These are phyloP conservation scores for Lamellibrachia luymesi DNA, from an alignment of 1,140 invertebrate species.

Conservation along the genomic window DNA sequence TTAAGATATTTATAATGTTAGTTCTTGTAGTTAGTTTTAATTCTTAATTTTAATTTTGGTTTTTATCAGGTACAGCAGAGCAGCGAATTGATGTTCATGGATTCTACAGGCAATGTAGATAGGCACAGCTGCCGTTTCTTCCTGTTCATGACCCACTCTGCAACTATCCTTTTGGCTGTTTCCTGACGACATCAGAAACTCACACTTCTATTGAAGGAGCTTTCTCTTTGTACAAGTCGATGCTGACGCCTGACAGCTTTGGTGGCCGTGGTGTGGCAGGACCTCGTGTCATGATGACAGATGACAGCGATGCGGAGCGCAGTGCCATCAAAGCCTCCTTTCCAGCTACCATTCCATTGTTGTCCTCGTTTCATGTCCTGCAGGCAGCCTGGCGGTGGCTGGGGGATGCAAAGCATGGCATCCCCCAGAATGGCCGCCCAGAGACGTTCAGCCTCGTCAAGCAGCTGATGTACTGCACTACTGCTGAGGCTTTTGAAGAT, in stretches of 20 bases:
- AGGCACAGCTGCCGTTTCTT: background rate
- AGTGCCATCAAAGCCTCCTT: background rate
- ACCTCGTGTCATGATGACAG: too few relatives aligned
- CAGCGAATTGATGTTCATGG: background rate
- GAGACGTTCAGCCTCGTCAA: background rate
- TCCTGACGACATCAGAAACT: background rate
- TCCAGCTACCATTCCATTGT: background rate
- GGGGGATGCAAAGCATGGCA: background rate
- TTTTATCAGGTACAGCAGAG: background rate
- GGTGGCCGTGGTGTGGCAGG: slow-evolving; percentile 3
- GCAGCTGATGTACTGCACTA: background rate
- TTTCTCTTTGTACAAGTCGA: background rate
- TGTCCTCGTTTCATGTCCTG: slow-evolving; percentile 15
- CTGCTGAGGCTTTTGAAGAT: too few relatives aligned
- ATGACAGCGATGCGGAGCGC: slow-evolving; percentile 3
- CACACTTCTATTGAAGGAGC: background rate
- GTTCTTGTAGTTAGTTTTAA: too few relatives aligned
- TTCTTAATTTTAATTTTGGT: too few relatives aligned
- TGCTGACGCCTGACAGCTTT: background rate
- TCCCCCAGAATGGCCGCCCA: background rate
- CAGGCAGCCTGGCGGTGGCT: slow-evolving; percentile 7
- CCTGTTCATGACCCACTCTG: background rate
- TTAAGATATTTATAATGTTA: too few relatives aligned
- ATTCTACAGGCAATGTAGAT: background rate
- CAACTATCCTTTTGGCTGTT: background rate